These are phyloP conservation scores for Lysandra bellargus DNA, from an alignment of 2,888 invertebrate species.

Conservation along the genomic window DNA sequence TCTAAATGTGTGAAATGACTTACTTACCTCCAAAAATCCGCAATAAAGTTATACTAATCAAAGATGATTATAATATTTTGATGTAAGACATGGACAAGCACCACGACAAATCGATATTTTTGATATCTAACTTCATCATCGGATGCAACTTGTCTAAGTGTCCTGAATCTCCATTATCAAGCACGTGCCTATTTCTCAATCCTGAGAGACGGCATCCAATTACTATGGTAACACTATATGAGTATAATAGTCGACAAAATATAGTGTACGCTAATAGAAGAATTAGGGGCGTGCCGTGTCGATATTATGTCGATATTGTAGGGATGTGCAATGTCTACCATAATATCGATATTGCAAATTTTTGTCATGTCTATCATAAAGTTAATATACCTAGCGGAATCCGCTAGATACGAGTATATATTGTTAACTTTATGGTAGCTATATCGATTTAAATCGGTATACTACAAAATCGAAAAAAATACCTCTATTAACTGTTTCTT, in stretches of 20 bases:
- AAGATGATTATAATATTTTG: no score
- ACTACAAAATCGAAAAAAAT: no score
- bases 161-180: background rate
- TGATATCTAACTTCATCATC: background rate
- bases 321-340: background rate
- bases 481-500: background rate
- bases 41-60: no score
- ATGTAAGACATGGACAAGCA: no score
- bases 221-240: background rate
- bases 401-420: no score
- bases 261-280: conserved; percentile 42
- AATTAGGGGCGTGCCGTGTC: conserved; percentile 37
- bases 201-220: conserved; percentile 18
- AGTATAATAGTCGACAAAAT: conserved; percentile 36
- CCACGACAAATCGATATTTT: no score
- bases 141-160: background rate
- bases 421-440: no score
- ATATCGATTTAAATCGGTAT: background rate
- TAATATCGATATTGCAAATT: background rate
- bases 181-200: conserved; percentile 23
- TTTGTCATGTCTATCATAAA: background rate
- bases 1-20: no score
- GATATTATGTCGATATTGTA: conserved; percentile 20
- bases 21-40: no score
- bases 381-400: no score